A percentile compares a stretch with the other conserved stretches of the same genome.
Evolutionary conservation across 64 coral and sea anemone genomes (phyloP).

Genomic region (Stichodactyla helianthus): DNA sequence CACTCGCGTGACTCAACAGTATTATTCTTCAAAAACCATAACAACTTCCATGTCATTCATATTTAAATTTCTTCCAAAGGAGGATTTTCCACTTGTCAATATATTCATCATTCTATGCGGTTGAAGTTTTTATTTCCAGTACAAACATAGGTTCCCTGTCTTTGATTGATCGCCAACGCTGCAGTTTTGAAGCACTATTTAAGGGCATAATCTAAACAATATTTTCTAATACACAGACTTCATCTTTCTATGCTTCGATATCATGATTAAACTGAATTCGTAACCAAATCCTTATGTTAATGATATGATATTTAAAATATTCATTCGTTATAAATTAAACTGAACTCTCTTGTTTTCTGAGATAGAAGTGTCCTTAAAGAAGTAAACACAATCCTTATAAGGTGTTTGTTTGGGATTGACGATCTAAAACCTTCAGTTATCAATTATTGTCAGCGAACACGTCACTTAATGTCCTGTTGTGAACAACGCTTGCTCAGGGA

Average conservation of each 20-base stretch:
- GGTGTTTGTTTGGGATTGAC: background rate
- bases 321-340: background rate
- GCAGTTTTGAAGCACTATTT: background rate
- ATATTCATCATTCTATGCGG: background rate
- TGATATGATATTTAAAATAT: background rate
- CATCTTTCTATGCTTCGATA: background rate
- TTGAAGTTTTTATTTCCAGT: background rate
- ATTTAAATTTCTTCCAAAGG: background rate
- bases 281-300: background rate
- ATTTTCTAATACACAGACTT: too few relatives aligned
- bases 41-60: background rate
- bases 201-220: background rate
- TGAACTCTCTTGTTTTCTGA: background rate
- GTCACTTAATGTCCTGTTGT: conserved; percentile 11
- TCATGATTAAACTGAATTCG: background rate
- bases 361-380: background rate
- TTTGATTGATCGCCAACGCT: background rate
- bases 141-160: background rate
- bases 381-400: background rate
- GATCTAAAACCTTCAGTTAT: background rate
- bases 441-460: background rate
- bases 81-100: background rate
- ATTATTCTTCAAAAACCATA: too few relatives aligned
- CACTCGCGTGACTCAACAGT: too few relatives aligned
- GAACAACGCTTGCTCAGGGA: conserved; percentile 9